Evolutionary conservation across 2,888 invertebrate genomes (phyloP).

Genomic region (Gnatocerus cornutus): DNA sequence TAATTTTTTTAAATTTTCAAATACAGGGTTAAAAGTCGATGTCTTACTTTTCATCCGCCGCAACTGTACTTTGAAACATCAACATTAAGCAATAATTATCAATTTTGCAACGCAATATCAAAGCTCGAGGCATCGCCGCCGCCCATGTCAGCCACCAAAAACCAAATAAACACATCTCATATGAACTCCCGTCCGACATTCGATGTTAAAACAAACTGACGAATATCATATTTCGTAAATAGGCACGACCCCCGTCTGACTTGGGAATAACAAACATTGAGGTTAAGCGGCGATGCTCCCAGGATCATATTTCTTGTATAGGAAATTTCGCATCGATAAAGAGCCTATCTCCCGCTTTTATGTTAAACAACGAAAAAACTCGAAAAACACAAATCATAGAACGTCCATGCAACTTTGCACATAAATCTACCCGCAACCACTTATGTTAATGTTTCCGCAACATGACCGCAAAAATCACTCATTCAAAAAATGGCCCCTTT

Average conservation of each 20-base stretch:
- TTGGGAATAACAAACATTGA: constrained; percentile 63
- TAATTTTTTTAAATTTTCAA: too few species aligned
- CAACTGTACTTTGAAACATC: constrained; percentile 22
- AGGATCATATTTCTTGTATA: constrained; percentile 38
- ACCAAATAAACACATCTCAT: constrained; percentile 49
- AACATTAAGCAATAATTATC: neutral
- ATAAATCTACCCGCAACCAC: constrained; percentile 50
- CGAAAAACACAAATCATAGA: constrained; percentile 38
- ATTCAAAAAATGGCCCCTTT: constrained; percentile 63
- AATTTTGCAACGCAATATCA: constrained; percentile 28
- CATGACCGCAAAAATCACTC: constrained; percentile 61
- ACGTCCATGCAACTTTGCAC: constrained; percentile 25
- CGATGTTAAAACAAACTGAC: constrained; percentile 65
- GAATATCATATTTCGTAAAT: constrained; percentile 65
- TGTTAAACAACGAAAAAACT: constrained; percentile 15
- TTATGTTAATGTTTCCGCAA: constrained; percentile 65
- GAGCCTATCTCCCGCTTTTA: neutral
- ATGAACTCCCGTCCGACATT: constrained; percentile 60
- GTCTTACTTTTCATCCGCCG: too few species aligned
- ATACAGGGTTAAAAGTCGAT: too few species aligned
- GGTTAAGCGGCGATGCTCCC: constrained; percentile 53
- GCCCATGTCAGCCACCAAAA: constrained; percentile 25
- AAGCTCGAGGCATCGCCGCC: constrained; percentile 12
- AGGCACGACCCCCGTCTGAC: constrained; percentile 49
- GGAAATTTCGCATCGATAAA: constrained; percentile 30